Evolutionary conservation across 2,113 vertebrate species (phyloP), one percentile per base, ranked within the genome.

Genomic region (Spilogale gracilis): DNA sequence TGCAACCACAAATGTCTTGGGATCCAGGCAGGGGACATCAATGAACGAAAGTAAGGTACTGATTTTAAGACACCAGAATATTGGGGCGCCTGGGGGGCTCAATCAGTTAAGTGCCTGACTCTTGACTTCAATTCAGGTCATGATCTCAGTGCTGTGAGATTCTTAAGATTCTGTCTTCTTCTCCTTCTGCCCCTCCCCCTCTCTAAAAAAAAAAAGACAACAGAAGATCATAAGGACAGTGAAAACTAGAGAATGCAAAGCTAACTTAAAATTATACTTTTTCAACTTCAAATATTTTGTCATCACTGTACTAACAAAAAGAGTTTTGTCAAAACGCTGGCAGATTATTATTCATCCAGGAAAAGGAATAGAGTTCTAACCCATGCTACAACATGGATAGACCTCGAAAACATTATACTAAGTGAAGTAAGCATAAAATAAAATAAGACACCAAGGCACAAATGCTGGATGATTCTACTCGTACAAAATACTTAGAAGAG

Each of bases 291-390:
- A 78, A 78, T 78, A 96, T 83, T 96, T 89, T 86, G 30, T 79
- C 89, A 83, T 56, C 54, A 30, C 11, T 38, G 2, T 67, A 74
- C 50, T 85, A 86, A 84, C 60, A 91, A 89, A 83, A 93, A 79
- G 23, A 74, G 12, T 61, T 96, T 85, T 82, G 73, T 65, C 71
- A 96, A 58, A 54, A 65, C 58, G 82, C 73, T 94, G 8, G 54
- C 9, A 67, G 76, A 93, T 95, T 94, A 93, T 95, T 94, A 90
- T 56, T 91, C n/a, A 81, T 78, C 88, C 69, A 43, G 58, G 84
- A 54, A 71, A 79, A 88, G 76, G 23, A 95, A 85, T 48, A 45
- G 90, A 87, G 8, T 60, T 85, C 38, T 63, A 38, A 76, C 56
- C 38, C 45, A 25, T 32, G 25, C 20, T 60, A 58, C 3, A 50